Evolutionary conservation across 2,888 invertebrate genomes (phyloP), one percentile per base, ranked within the genome.

Genomic region (Trissolcus brochymenae): DNA sequence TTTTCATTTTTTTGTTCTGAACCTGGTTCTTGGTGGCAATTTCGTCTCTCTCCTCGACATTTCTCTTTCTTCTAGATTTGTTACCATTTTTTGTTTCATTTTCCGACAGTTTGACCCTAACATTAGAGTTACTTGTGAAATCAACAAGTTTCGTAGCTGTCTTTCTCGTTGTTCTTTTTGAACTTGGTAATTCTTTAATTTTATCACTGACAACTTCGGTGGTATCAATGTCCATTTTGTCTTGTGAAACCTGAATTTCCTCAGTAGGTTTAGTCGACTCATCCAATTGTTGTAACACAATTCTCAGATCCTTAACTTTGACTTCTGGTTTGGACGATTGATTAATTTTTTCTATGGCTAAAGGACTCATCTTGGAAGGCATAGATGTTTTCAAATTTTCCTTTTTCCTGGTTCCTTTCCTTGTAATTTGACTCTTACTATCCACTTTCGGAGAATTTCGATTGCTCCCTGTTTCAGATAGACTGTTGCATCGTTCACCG

Each of bases 331-430:
- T 11, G 9, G 11, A 35, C 9, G 25, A 0, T 40, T 55, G 13
- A 43, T 50, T 71, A 1, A 19, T 21, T 53, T 57, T 71, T 35
- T 64, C 51, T 7, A 64, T n/a, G 0, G 11, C 2, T 7, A 64
- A 53, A 29, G 71, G 62, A 57, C 19, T 71, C 64, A 57, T 64
- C 11, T 50, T 62, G 2, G 62, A 56, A 17, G 70, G 57, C 7
- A 7, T 4, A 9, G 14, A 25, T 14, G 14, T 3, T 29, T 41
- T 4, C 9, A 56, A 6, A 6, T 53, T 13, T 57, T 7, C n/a
- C 4, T 25, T n/a, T 16, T 56, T 61, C 14, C 25, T 53, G 6
- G 13, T 0, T 41, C 14, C 46, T 35, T 4, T 56, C 61, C 14
- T 43, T 19, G 19, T 11, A 4, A 16, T 1, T 14, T 50, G 50